Percentiles rank a stretch among this genome's conserved stretches.
Conservation (phyloP, 2,113 vertebrate species). For the Pseudorasbora parva region DNA sequence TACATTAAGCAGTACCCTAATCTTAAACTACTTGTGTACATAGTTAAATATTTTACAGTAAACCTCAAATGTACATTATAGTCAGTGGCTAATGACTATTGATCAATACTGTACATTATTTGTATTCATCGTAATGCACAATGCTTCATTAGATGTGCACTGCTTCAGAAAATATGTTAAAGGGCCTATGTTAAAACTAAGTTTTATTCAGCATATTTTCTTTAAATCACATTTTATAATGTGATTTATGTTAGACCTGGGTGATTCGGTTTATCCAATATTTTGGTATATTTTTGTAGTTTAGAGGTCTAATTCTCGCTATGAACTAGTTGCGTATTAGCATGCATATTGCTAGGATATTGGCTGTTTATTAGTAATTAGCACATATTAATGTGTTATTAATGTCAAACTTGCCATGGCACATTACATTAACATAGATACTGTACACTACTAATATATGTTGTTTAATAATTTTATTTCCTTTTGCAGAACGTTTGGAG, state of each 20-base stretch:
- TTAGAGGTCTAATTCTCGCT: too few relatives aligned
- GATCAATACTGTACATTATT: not conserved
- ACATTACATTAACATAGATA: not conserved
- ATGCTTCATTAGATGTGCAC: not conserved
- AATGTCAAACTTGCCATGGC: not conserved
- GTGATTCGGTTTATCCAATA: too few relatives aligned
- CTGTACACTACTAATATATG: too few relatives aligned
- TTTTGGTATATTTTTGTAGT: too few relatives aligned
- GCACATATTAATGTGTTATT: not conserved
- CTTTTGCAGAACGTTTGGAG: not conserved
- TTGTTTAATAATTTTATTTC: not conserved
- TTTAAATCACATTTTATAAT: not conserved
- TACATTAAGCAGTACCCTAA: not conserved
- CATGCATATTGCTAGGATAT: too few relatives aligned
- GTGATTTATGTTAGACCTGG: not conserved
- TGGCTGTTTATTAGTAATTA: too few relatives aligned
- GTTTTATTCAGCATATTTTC: not conserved
- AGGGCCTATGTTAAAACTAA: too few relatives aligned
- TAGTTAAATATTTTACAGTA: not conserved
- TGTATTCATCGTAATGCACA: not conserved
- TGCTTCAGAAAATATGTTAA: too few relatives aligned
- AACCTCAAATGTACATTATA: not conserved
- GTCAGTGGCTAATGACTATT: not conserved
- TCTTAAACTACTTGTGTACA: not conserved
- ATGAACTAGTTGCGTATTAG: too few relatives aligned